Evolutionary conservation across 2,113 vertebrate species (phyloP), one percentile per base, ranked within the genome.

Genomic region (Ascaphus truei): DNA sequence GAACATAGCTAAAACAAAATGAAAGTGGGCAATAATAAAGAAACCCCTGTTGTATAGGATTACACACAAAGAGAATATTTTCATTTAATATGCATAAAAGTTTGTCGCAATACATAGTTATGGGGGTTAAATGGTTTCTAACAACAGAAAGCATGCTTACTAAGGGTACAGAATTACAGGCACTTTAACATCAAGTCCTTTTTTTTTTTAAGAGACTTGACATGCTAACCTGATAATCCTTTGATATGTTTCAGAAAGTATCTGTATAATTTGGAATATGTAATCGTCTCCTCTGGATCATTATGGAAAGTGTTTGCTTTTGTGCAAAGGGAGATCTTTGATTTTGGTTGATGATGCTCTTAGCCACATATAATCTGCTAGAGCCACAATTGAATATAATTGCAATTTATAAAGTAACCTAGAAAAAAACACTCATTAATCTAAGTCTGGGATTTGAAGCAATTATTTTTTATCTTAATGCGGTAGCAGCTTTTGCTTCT

Each of bases 281-380:
- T 80, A 77, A 73, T 80, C n/a, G 18, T 73, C 20, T 75, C 20
- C 76, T 7, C 51, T 22, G 37, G 33, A 75, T 79, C 20, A 72
- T 79, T 76, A 68, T 34, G 8, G 15, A 71, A 78, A 71, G 48
- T 34, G 20, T 62, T 58, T 75, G 74, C 16, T 48, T 82, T 79
- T 79, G 20, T 79, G 34, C 43, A 34, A 67, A 55, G 37, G 30
- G 18, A 84, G 77, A 62, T 78, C 73, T 43, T 67, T 79, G 25
- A 60, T 78, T 66, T 76, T 31, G 10, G 8, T 1, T 81, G 77
- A 75, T 73, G 50, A 72, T 74, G 68, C 41, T 51, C 8, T 69
- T 72, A 74, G 73, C 76, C 72, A 69, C 72, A 71, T 72, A 50
- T 78, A 48, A 73, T 47, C 1, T 75, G 75, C 11, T 71, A 75